A percentile compares a stretch with the other conserved stretches of the same genome.
These are phyloP conservation scores for Neuroscelio doddi DNA, from an alignment of 2,888 invertebrate species.

Conservation along the genomic window DNA sequence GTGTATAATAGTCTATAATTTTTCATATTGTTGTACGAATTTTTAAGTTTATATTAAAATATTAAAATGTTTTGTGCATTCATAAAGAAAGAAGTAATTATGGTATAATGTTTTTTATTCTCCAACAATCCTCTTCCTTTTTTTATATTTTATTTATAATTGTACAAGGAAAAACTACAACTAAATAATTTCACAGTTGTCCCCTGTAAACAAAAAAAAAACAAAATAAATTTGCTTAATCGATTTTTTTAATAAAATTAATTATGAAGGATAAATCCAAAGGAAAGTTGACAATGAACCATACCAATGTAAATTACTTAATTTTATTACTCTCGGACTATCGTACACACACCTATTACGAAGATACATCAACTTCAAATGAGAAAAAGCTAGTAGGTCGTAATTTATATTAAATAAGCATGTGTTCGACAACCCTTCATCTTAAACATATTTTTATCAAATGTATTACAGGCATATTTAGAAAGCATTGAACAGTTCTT, in stretches of 20 bases:
- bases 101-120: not conserved
- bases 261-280: too few species aligned
- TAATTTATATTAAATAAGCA: too few species aligned
- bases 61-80: conserved; percentile 89
- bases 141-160: too few species aligned
- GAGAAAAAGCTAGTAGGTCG: too few species aligned
- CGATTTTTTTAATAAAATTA: too few species aligned
- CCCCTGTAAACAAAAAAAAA: too few species aligned
- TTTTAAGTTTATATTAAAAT: conserved; percentile 92
- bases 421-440: too few species aligned
- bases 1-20: conserved; percentile 86
- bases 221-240: too few species aligned
- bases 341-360: too few species aligned
- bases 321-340: not conserved
- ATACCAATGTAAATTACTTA: not conserved
- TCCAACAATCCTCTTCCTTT: not conserved
- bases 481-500: not conserved
- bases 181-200: too few species aligned
- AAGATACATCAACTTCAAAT: too few species aligned
- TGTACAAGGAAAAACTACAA: too few species aligned
- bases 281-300: not conserved
- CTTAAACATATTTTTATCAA: not conserved
- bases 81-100: conserved; percentile 62
- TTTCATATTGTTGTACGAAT: conserved; percentile 90
- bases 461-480: not conserved